Percentiles rank a stretch among this genome's conserved stretches.
These are phyloP conservation scores for Falco peregrinus DNA, from an alignment of 2,797 vertebrate species.

Conservation along the genomic window DNA sequence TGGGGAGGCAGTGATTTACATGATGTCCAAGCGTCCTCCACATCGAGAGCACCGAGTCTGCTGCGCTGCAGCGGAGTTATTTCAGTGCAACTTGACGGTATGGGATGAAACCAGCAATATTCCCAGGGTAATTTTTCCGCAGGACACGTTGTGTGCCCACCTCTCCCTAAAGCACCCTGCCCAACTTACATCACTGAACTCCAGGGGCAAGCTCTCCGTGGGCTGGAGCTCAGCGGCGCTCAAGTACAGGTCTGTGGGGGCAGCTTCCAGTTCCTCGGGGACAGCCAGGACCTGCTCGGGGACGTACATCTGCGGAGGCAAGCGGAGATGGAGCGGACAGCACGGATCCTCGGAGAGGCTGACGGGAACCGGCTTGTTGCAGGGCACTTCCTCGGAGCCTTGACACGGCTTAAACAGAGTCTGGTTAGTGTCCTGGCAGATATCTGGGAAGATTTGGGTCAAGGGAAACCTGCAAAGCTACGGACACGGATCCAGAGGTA, in stretches of 20 bases:
- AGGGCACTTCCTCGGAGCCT: slow-evolving; percentile 90
- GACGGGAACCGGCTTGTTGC: slow-evolving; percentile 88
- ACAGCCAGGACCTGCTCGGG: slow-evolving; percentile 87
- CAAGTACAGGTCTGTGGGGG: slow-evolving; percentile 90
- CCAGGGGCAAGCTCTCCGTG: slow-evolving; percentile 92
- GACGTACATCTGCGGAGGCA: slow-evolving; percentile 92
- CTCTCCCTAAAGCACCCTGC: background rate
- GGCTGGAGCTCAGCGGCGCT: slow-evolving; percentile 97
- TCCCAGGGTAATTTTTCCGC: background rate
- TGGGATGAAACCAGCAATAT: rapidly evolving
- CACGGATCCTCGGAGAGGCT: slow-evolving; percentile 92
- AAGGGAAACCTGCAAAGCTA: slow-evolving; percentile 53
- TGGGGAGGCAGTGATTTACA: background rate
- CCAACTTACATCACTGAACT: slow-evolving; percentile 93
- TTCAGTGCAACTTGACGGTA: background rate
- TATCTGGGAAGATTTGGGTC: slow-evolving; percentile 80
- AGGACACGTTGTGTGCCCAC: too few relatives aligned
- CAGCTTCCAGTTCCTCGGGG: slow-evolving; percentile 82
- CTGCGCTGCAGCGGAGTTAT: too few relatives aligned
- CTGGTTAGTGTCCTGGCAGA: slow-evolving; percentile 93
- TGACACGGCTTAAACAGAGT: slow-evolving; percentile 92
- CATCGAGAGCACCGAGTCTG: rapidly evolving
- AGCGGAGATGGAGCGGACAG: slow-evolving; percentile 90
- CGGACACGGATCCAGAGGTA: rapidly evolving
- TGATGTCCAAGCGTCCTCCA: background rate